Evolutionary conservation across 2,797 vertebrate species (phyloP), one percentile per base, ranked within the genome.

Genomic region (Microhierax caerulescens): DNA sequence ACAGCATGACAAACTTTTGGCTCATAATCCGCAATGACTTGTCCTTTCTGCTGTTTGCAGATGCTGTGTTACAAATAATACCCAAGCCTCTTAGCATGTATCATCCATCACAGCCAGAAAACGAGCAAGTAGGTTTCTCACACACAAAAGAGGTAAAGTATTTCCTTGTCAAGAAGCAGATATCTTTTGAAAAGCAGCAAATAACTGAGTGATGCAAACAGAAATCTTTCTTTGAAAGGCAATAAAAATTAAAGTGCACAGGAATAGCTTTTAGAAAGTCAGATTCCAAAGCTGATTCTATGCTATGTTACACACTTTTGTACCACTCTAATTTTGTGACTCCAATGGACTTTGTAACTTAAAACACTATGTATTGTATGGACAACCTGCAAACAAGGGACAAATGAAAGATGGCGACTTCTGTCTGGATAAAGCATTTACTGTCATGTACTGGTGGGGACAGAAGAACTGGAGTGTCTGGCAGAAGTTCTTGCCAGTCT

Each of bases 1-100:
- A 99, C 53, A 99, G 98, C 99, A 99, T 99, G 97, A 99, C 99
- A 90, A 99, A 99, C 97, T 99, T 99, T 97, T 99, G 99, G 97
- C 99, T 99, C 99, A 99, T 99, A 96, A 99, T 99, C 88, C 99
- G 98, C 93, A 99, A 97, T 9, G 99, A 99, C 95, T 99, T 99
- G 98, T 99, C 99, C 97, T 99, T 99, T 97, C 99, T 98, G 97
- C 99, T 99, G 95, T 98, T 98, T 72, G 98, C 98, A 72, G 98
- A 98, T 97, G 98, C 98, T 98, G 97, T 75, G 89, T 93, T 95
- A 89, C 85, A 96, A 96, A 97, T 59, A 69, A 95, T 83, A 97
- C 10, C 72, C 95, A 97, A 96, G 75, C 43, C 87, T 97, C 91
- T 97, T 96, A 97, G 90, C 93, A 96, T 34, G 77, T 16, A 32